phyloP scores from a whole-genome alignment of 2,113 vertebrate species.

The Pangasianodon gigas region DNA sequence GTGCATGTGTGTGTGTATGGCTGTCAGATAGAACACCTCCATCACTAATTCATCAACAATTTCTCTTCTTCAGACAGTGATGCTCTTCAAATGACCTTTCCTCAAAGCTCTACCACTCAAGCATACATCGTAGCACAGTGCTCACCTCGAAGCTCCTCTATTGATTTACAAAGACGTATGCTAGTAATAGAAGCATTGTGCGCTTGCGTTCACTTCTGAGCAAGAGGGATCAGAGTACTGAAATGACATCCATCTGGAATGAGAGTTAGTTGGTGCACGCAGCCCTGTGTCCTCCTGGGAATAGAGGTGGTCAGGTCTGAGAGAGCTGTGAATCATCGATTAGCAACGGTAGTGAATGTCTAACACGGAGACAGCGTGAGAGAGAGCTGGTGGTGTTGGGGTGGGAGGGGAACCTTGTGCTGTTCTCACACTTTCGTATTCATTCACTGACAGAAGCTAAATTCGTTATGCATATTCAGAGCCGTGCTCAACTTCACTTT shows the following conservation, averaged over 20 bases:
- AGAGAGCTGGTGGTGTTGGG: conserved; percentile 6
- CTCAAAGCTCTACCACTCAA: conserved; percentile 45
- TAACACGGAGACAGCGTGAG: conserved; percentile 59
- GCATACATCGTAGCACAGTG: conserved; percentile 25
- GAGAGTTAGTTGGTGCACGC: conserved; percentile 9
- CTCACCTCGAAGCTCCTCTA: conserved; percentile 20
- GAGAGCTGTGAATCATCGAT: conserved; percentile 66
- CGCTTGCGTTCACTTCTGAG: conserved; percentile 2
- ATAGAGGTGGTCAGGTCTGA: conserved; percentile 54
- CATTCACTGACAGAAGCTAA: conserved; percentile 35
- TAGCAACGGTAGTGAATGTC: conserved; percentile 56
- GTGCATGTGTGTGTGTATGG: conserved; percentile 1
- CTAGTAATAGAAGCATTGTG: conserved; percentile 2
- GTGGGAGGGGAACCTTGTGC: conserved; percentile 26
- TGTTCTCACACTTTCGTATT: conserved; percentile 40
- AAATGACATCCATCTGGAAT: conserved; percentile 22
- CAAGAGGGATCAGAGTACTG: conserved; percentile 9
- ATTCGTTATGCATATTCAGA: conserved; percentile 39
- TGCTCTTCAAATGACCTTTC: conserved; percentile 68
- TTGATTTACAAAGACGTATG: conserved; percentile 52
- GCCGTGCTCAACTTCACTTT: conserved; percentile 17
- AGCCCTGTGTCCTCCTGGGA: conserved; percentile 39
- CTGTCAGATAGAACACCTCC: conserved; percentile 58
- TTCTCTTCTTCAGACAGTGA: conserved; percentile 56
- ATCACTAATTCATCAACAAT: conserved; percentile 70